These are phyloP conservation scores for Lissonota sp. DNA, from an alignment of 2,888 invertebrate species.

Conservation along the genomic window DNA sequence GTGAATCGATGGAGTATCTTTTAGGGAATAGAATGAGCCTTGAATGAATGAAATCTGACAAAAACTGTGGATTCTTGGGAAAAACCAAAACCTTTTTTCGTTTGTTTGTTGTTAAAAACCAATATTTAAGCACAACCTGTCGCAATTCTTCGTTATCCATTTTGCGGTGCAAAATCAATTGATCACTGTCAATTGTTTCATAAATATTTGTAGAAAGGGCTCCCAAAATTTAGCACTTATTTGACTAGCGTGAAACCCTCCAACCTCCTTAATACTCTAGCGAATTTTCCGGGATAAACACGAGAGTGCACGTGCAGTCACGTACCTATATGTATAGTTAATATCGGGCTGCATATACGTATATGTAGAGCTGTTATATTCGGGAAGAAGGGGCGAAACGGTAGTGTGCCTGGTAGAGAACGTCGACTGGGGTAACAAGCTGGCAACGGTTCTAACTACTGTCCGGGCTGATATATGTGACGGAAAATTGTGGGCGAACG, in stretches of 20 bases:
- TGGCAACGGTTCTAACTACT: constrained; percentile 83
- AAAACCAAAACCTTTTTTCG: no score
- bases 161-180: no score
- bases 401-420: constrained; percentile 46
- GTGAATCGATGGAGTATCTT: no score
- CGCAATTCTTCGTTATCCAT: no score
- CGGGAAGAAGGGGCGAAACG: constrained; percentile 50
- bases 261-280: constrained; percentile 42
- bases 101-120: neutral
- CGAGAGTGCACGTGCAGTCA: constrained; percentile 66
- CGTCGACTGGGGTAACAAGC: constrained; percentile 80
- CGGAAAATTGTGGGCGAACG: constrained; percentile 82
- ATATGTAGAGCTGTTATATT: constrained; percentile 29
- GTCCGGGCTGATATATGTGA: constrained; percentile 83
- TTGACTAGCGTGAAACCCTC: no score
- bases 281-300: constrained; percentile 67
- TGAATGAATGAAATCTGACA: no score
- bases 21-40: no score
- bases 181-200: no score
- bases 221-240: no score
- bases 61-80: no score
- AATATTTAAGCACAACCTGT: neutral
- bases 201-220: no score
- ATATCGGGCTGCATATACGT: constrained; percentile 41
- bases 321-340: constrained; percentile 51